Evolutionary conservation across 2,888 invertebrate species (phyloP).

Genomic region (Tetanocera ferruginea): DNA sequence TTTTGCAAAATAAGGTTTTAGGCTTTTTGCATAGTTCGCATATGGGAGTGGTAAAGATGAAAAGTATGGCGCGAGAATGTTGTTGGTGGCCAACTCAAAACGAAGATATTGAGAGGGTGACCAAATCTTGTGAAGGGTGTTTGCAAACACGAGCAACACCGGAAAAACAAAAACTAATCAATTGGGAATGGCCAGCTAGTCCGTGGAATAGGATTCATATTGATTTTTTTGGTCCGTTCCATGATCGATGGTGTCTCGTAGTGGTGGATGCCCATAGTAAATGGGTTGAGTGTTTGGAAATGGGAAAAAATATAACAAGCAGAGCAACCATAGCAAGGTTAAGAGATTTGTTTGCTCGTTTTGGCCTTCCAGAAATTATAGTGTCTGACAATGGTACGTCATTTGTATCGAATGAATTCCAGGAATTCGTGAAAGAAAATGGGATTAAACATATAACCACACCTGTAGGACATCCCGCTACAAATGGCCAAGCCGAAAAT

Average conservation of each 20-base stretch:
- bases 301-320: constrained; percentile 41
- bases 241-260: constrained; percentile 32
- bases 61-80: too few relatives aligned
- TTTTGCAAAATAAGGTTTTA: constrained; percentile 3
- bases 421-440: too few relatives aligned
- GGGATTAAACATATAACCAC: too few relatives aligned
- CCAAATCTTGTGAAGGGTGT: constrained; percentile 34
- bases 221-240: constrained; percentile 40
- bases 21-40: constrained; percentile 46
- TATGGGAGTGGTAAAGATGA: not conserved
- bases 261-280: constrained; percentile 50
- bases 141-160: constrained; percentile 26
- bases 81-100: too few relatives aligned
- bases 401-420: too few relatives aligned
- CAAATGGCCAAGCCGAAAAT: too few relatives aligned
- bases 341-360: constrained; percentile 48
- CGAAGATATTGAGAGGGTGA: constrained; percentile 44
- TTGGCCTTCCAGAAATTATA: constrained; percentile 50
- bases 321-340: constrained; percentile 30
- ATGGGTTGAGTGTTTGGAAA: constrained; percentile 47
- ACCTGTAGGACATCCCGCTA: too few relatives aligned
- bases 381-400: not conserved
- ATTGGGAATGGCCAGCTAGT: constrained; percentile 39
- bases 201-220: constrained; percentile 32
- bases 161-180: constrained; percentile 33